These are phyloP conservation scores for Bettongia penicillata DNA, from an alignment of 2,113 vertebrate genomes.

Conservation along the genomic window DNA sequence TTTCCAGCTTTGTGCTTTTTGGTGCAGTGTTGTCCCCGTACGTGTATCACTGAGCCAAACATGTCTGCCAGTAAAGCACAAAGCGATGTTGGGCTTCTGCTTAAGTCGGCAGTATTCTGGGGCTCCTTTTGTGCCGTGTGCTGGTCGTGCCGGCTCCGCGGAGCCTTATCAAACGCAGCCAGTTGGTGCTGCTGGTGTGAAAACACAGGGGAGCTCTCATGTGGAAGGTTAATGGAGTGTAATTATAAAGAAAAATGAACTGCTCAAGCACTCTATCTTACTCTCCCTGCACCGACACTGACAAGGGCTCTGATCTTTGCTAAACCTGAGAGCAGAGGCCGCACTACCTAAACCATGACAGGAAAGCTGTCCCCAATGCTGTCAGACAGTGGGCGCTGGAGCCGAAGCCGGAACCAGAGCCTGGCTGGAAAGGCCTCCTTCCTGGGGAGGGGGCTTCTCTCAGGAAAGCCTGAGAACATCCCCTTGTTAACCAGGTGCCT, in stretches of 20 bases:
- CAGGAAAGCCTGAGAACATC: constrained; percentile 56
- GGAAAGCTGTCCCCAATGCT: constrained; percentile 80
- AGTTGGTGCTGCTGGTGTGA: constrained; percentile 86
- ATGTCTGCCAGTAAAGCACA: constrained; percentile 35
- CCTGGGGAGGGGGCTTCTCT: constrained; percentile 31
- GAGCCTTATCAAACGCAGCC: constrained; percentile 88
- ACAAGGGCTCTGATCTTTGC: constrained; percentile 86
- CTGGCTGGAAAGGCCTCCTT: constrained; percentile 65
- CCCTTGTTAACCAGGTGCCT: constrained; percentile 55
- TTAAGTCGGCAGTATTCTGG: constrained; percentile 75
- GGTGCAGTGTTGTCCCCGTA: constrained; percentile 66
- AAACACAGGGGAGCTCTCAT: constrained; percentile 86
- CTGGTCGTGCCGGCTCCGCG: constrained; percentile 78
- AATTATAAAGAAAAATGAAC: constrained; percentile 91
- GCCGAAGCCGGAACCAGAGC: constrained; percentile 55
- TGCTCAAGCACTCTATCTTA: constrained; percentile 83
- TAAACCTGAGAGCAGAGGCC: constrained; percentile 84
- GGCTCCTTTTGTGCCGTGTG: constrained; percentile 73
- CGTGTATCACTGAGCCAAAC: constrained; percentile 66
- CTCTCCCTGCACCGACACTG: constrained; percentile 84
- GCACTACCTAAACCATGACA: constrained; percentile 80
- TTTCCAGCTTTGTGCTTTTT: constrained; percentile 51
- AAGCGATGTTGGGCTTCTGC: constrained; percentile 67
- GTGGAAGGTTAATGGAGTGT: constrained; percentile 90
- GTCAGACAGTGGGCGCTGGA: constrained; percentile 71